Conservation (phyloP, 1,140 invertebrate genomes). For the Conus ventricosus region DNA sequence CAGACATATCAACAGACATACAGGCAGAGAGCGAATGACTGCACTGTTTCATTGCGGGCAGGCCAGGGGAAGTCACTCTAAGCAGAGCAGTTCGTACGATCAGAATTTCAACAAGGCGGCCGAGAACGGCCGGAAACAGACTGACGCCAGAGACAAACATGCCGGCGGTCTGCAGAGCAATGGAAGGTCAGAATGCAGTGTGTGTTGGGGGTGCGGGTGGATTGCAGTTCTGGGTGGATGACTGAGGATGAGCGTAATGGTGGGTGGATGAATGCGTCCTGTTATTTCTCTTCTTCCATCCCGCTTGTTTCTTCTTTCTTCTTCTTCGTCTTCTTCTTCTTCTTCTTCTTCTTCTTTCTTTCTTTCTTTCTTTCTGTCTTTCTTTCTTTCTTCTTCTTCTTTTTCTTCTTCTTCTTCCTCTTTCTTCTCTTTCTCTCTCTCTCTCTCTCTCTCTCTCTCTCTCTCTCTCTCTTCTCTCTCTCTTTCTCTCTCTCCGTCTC, state of each 20-base stretch:
- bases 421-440: background rate
- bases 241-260: no score
- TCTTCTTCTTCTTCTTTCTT: background rate
- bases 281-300: background rate
- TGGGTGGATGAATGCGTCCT: no score
- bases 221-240: no score
- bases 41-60: background rate
- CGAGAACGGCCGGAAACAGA: conserved; percentile 1
- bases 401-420: background rate
- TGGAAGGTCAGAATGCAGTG: background rate
- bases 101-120: background rate
- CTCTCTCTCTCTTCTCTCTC: background rate
- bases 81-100: background rate
- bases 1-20: no score
- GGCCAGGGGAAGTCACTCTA: background rate
- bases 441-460: conserved; percentile 10
- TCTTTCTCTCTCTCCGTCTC: background rate
- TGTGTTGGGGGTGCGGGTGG: no score
- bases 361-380: background rate
- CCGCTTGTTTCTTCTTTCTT: background rate
- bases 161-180: background rate
- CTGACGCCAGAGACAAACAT: conserved; percentile 4
- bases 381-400: background rate
- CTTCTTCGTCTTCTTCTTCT: background rate
- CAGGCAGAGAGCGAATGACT: no score